A percentile compares a stretch with the other conserved stretches of the same genome.
Evolutionary conservation across 2,888 invertebrate genomes (phyloP).

Genomic region (Xanthia icteritia): DNA sequence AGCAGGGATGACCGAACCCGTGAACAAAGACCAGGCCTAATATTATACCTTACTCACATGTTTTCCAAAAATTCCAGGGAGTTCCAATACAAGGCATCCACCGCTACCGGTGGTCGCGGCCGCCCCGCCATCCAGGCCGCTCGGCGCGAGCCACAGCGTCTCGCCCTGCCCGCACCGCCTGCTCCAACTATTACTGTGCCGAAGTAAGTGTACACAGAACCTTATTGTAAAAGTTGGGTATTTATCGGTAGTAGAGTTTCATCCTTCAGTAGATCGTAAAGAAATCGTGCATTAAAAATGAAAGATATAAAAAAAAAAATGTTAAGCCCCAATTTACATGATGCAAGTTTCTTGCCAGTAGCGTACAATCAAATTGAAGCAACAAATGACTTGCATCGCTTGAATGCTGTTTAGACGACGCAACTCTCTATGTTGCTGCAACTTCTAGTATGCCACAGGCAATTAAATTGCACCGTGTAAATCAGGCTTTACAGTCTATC

Average conservation of each 20-base stretch:
- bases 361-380: not conserved
- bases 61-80: constrained; percentile 73
- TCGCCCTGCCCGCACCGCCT: constrained; percentile 73
- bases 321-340: not conserved
- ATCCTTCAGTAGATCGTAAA: not conserved
- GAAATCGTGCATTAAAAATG: not conserved
- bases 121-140: constrained; percentile 58
- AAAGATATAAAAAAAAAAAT: not conserved
- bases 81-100: constrained; percentile 80
- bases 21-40: no score
- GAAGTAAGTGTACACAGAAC: constrained; percentile 55
- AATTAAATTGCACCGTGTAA: not conserved
- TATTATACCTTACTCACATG: not conserved
- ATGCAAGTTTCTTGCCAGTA: not conserved
- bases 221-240: not conserved
- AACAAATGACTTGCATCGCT: not conserved
- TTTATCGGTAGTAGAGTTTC: constrained; percentile 2
- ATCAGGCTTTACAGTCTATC: not conserved
- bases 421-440: not conserved
- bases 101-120: constrained; percentile 7
- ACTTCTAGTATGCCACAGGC: not conserved
- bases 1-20: not conserved
- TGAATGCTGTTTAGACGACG: not conserved
- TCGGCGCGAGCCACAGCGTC: constrained; percentile 64
- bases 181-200: constrained; percentile 61